Percentiles rank a stretch among this genome's conserved stretches.
Evolutionary conservation across 2,888 invertebrate species (phyloP).

Genomic region (Drosophila paramelanica): DNA sequence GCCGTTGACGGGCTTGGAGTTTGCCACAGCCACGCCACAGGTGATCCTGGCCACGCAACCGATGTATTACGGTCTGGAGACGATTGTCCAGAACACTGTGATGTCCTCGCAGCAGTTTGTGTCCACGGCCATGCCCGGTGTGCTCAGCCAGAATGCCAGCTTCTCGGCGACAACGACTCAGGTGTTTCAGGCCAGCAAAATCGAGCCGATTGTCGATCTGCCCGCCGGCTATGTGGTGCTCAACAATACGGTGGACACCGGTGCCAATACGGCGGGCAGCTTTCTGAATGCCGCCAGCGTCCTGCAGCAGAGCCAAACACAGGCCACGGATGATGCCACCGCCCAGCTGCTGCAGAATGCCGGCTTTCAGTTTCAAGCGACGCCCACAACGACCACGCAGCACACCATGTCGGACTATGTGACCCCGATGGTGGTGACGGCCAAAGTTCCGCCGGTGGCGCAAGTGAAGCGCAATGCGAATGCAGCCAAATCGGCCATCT

Average conservation of each 20-base stretch:
- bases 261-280: constrained; percentile 21
- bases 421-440: constrained; percentile 66
- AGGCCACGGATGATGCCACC: constrained; percentile 62
- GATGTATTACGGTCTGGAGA: constrained; percentile 93
- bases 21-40: constrained; percentile 82
- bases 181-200: constrained; percentile 90
- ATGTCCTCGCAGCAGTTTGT: constrained; percentile 96
- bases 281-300: constrained; percentile 69
- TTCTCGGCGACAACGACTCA: constrained; percentile 92
- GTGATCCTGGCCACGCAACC: constrained; percentile 89
- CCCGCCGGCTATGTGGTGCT: constrained; percentile 90
- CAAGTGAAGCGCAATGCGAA: constrained; percentile 68
- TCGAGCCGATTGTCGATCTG: constrained; percentile 92
- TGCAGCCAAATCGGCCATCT: constrained; percentile 51
- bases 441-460: constrained; percentile 72
- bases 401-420: constrained; percentile 50
- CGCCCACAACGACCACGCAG: constrained; percentile 43
- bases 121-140: constrained; percentile 92
- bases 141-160: constrained; percentile 92
- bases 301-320: constrained; percentile 58
- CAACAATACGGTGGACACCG: constrained; percentile 86
- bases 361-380: constrained; percentile 64
- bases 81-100: constrained; percentile 94
- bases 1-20: constrained; percentile 74
- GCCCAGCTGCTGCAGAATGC: constrained; percentile 70